phyloP scores from a whole-genome alignment of 1,140 invertebrate species.

The Riptortus pedestris region DNA sequence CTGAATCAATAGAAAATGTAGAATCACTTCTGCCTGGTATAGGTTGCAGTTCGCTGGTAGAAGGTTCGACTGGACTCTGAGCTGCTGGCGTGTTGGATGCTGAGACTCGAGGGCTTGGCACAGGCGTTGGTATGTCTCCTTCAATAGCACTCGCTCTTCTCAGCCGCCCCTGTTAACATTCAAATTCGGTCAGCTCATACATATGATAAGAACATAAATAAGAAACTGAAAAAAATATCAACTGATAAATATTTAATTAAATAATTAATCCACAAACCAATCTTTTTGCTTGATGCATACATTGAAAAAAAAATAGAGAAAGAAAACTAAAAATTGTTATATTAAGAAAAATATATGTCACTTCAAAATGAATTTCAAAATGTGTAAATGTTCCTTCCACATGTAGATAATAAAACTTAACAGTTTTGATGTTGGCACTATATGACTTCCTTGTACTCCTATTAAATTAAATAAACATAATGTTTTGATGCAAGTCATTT shows the following conservation, averaged over 20 bases:
- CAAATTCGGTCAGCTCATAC: slow-evolving; percentile 3
- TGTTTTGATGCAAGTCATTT: too few relatives aligned
- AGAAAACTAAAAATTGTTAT: too few relatives aligned
- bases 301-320: too few relatives aligned
- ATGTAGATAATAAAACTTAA: too few relatives aligned
- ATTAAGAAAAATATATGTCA: too few relatives aligned
- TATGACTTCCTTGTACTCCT: too few relatives aligned
- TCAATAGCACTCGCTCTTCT: slow-evolving; percentile 45
- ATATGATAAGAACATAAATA: slow-evolving; percentile 6
- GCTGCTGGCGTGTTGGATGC: slow-evolving; percentile 10
- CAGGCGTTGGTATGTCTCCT: slow-evolving; percentile 41
- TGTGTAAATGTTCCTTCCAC: too few relatives aligned
- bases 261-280: too few relatives aligned
- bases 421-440: too few relatives aligned
- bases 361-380: too few relatives aligned
- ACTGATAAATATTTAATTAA: neutral
- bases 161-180: slow-evolving; percentile 34
- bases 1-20: slow-evolving; percentile 15
- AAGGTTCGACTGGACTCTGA: slow-evolving; percentile 20
- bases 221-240: neutral
- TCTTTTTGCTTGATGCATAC: too few relatives aligned
- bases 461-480: too few relatives aligned
- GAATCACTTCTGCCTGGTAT: neutral
- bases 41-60: neutral
- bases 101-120: slow-evolving; percentile 37